phyloP scores from a whole-genome alignment of 2,113 vertebrate genomes.

The Psettodes erumei region DNA sequence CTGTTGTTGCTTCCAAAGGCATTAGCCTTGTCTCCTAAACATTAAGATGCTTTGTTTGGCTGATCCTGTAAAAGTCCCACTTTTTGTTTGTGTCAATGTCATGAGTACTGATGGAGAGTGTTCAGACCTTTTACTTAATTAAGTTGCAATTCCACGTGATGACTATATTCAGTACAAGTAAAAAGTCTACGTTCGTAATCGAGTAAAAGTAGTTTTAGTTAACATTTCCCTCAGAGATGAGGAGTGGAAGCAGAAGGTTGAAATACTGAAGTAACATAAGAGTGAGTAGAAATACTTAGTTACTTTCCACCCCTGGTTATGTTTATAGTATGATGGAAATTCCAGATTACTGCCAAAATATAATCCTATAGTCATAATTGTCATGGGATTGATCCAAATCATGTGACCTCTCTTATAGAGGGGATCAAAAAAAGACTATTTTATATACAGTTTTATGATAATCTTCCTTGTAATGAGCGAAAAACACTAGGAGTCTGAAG shows the following conservation, averaged over 20 bases:
- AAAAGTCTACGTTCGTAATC: background rate
- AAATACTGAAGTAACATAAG: background rate
- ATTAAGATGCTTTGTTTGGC: background rate
- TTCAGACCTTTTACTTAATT: background rate
- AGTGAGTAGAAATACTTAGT: background rate
- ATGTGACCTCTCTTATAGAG: background rate
- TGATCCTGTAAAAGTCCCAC: background rate
- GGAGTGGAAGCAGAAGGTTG: background rate
- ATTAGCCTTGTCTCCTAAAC: background rate
- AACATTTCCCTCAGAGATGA: background rate
- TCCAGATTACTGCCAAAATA: background rate
- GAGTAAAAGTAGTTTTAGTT: background rate
- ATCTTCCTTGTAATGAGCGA: conserved; percentile 2
- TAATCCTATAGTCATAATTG: background rate
- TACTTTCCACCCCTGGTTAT: background rate
- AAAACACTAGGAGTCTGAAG: conserved; percentile 13
- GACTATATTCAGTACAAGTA: background rate
- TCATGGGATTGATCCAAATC: background rate
- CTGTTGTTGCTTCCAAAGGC: background rate
- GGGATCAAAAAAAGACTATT: background rate
- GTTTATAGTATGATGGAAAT: conserved; percentile 7
- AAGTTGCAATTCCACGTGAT: background rate
- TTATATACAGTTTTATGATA: conserved; percentile 4
- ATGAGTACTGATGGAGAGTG: background rate
- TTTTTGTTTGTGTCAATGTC: background rate